Percentiles rank a stretch among this genome's conserved stretches.
phyloP scores from a whole-genome alignment of 2,113 vertebrate genomes.

The Gallinago undulata region DNA sequence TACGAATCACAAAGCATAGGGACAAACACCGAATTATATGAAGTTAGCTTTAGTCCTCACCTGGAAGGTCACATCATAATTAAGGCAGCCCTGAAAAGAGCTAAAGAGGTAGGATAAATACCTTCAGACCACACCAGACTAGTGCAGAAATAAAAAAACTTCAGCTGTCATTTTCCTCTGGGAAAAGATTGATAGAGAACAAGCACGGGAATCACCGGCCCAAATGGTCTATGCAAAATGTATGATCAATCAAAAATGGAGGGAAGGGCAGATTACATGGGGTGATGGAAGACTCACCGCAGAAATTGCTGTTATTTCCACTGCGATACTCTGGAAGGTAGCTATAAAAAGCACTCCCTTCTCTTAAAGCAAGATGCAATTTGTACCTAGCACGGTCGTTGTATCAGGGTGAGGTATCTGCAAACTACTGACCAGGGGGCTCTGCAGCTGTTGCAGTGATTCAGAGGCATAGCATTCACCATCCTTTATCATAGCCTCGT shows the following conservation, averaged over 20 bases:
- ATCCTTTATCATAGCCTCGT: not conserved
- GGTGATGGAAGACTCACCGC: not conserved
- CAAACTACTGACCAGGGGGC: not conserved
- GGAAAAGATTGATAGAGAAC: not conserved
- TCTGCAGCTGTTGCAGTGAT: not conserved
- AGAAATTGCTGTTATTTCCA: slow-evolving; percentile 40
- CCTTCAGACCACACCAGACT: not conserved
- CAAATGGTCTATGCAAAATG: slow-evolving; percentile 28
- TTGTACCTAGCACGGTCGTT: not conserved
- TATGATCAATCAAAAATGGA: slow-evolving; percentile 19
- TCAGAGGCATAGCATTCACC: not conserved
- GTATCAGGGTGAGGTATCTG: not conserved
- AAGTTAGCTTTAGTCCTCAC: not conserved
- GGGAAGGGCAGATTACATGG: not conserved
- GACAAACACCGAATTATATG: not conserved
- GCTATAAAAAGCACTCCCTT: not conserved
- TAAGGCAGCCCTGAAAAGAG: not conserved
- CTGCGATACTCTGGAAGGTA: not conserved
- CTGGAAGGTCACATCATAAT: not conserved
- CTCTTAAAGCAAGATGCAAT: slow-evolving; percentile 26
- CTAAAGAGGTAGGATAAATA: not conserved
- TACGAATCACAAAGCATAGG: not conserved
- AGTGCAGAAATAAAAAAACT: not conserved
- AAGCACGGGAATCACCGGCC: not conserved
- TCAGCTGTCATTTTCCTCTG: not conserved